Evolutionary conservation across 2,113 vertebrate species (phyloP), one percentile per base, ranked within the genome.

Genomic region (Formicarius rufipectus): DNA sequence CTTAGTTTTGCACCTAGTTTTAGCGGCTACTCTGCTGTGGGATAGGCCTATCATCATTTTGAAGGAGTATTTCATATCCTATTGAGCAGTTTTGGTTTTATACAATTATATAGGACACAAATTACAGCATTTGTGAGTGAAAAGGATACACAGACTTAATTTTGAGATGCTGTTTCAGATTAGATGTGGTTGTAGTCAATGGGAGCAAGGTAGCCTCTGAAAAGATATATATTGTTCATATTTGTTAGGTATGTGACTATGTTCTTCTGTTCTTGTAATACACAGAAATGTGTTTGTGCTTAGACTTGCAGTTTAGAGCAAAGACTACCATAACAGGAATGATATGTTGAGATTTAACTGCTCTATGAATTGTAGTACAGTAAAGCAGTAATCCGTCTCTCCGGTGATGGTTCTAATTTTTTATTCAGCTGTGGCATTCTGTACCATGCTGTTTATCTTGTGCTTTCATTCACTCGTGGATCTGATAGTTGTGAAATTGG

Each of bases 311-410:
- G 33, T 96, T 89, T 63, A 69, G 78, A 94, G 85, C 62, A 55
- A 85, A 89, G 64, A 62, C 84, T 93, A 39, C 87, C 39, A 14
- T 81, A 82, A 67, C 55, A 81, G 84, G 91, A 96, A 94, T 81
- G 72, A 66, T 78, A 76, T 82, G 66, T 92, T 31, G 68, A 83
- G 84, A 88, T 94, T 96, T 96, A 97, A 96, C 90, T 94, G 91
- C 62, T 82, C 68, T 28, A 1, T 83, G 95, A 91, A 96, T 96
- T 97, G 95, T 88, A 92, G 87, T 91, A 96, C 94, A 97, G 95
- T 97, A 95, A 96, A 97, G 86, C 78, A 92, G 93, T 97, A 98
- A 98, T 97, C 96, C 9, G 1, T 97, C 94, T 97, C 86, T 71
- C 50, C 72, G 64, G 17, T 87, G 94, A 80, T 81, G 12, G 35